Evolutionary conservation across 2,113 vertebrate species (phyloP).

Genomic region (Chloebia gouldiae): DNA sequence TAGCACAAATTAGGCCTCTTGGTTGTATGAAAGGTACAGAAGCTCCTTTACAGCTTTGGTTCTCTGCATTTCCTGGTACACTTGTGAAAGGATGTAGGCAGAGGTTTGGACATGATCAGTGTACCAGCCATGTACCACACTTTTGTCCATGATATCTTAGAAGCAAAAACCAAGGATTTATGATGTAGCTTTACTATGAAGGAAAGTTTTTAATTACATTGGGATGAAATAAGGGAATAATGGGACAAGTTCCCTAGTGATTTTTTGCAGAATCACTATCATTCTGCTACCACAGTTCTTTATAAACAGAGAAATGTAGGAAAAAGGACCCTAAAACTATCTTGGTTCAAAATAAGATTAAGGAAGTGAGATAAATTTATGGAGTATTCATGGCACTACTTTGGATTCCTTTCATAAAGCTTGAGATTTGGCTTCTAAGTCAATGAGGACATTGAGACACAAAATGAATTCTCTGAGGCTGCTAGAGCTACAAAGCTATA

Average conservation of each 20-base stretch:
- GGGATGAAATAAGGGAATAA: not conserved
- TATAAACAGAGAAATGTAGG: not conserved
- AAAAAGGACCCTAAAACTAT: not conserved
- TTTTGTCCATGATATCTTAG: not conserved
- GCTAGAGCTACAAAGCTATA: not conserved
- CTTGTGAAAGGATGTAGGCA: not conserved
- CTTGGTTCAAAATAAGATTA: not conserved
- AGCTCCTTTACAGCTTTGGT: not conserved
- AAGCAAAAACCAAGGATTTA: not conserved
- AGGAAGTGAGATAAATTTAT: slow-evolving; percentile 32
- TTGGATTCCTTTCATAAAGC: not conserved
- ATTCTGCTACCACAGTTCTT: not conserved
- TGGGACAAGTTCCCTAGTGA: not conserved
- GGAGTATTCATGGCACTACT: not conserved
- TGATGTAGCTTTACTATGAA: not conserved
- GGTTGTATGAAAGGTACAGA: not conserved
- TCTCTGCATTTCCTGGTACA: not conserved
- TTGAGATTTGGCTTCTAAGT: slow-evolving; percentile 7
- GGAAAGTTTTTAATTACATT: not conserved
- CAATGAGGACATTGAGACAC: not conserved
- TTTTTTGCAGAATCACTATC: not conserved
- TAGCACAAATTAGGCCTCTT: not conserved
- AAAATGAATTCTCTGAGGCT: slow-evolving; percentile 7
- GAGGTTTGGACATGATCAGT: not conserved
- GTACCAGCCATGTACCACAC: rapidly evolving